phyloP scores from a whole-genome alignment of 2,797 vertebrate genomes.

The Garrulus glandarius region DNA sequence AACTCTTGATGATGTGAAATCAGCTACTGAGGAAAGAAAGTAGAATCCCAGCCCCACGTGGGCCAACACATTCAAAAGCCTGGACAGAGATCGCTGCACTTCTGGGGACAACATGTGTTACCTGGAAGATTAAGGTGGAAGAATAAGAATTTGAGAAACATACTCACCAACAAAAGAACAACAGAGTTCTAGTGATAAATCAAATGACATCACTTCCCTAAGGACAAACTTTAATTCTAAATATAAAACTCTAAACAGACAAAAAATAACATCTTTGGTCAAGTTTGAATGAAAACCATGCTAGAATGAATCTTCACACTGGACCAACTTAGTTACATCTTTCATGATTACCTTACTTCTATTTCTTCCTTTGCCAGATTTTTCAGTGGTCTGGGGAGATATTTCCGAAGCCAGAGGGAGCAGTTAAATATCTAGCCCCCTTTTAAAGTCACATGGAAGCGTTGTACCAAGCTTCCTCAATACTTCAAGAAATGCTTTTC shows the following conservation, averaged over 20 bases:
- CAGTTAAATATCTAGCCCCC: background rate
- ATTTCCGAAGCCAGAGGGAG: background rate
- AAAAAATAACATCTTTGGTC: background rate
- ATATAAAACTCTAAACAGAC: background rate
- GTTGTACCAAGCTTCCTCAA: background rate
- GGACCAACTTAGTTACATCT: background rate
- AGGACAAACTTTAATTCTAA: background rate
- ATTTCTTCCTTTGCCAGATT: background rate
- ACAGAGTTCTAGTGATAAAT: background rate
- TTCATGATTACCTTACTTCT: background rate
- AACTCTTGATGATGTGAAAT: background rate
- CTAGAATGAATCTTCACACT: background rate
- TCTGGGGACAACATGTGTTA: fast-evolving
- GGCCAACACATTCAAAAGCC: background rate
- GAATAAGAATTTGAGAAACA: background rate
- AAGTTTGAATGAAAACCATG: background rate
- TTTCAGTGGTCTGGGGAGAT: background rate
- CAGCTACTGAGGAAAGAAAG: background rate
- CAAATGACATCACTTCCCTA: background rate
- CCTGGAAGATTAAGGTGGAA: background rate
- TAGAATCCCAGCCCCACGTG: background rate
- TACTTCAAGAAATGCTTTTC: background rate
- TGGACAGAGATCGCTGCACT: background rate
- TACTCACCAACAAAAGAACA: background rate
- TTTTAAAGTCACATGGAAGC: background rate